phyloP scores from a whole-genome alignment of 2,113 vertebrate species.

The Oceanites oceanicus region DNA sequence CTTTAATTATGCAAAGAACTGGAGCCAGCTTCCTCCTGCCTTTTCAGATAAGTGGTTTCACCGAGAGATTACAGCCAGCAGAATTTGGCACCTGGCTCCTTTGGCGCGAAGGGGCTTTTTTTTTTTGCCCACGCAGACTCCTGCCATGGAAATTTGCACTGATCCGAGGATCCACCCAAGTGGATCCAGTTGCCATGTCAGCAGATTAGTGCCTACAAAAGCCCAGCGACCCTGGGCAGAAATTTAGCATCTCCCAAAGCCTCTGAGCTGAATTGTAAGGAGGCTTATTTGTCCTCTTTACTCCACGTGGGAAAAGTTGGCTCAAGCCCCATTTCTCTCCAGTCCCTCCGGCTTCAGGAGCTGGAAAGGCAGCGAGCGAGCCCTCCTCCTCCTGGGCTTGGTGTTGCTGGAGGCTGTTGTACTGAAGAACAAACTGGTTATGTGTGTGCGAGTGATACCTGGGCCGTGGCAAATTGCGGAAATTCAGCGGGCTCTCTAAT shows the following conservation, averaged over 20 bases:
- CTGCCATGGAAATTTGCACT: background rate
- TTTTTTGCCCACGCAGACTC: background rate
- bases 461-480: background rate
- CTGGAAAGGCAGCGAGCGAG: background rate
- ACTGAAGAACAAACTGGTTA: background rate
- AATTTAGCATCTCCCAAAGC: background rate
- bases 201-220: slow-evolving; percentile 19
- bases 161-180: background rate
- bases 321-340: background rate
- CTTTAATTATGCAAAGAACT: slow-evolving; percentile 19
- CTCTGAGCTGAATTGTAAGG: background rate
- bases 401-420: background rate
- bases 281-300: background rate
- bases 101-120: background rate
- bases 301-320: background rate
- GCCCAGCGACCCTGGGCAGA: background rate
- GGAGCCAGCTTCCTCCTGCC: slow-evolving; percentile 43
- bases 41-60: slow-evolving; percentile 33
- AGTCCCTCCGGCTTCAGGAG: background rate
- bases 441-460: background rate
- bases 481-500: background rate
- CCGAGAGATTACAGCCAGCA: background rate
- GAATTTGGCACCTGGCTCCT: background rate
- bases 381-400: background rate
- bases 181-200: slow-evolving; percentile 9